Evolutionary conservation across 2,113 vertebrate species (phyloP), one percentile per base, ranked within the genome.

Genomic region (rat (Rattus norvegicus)): DNA sequence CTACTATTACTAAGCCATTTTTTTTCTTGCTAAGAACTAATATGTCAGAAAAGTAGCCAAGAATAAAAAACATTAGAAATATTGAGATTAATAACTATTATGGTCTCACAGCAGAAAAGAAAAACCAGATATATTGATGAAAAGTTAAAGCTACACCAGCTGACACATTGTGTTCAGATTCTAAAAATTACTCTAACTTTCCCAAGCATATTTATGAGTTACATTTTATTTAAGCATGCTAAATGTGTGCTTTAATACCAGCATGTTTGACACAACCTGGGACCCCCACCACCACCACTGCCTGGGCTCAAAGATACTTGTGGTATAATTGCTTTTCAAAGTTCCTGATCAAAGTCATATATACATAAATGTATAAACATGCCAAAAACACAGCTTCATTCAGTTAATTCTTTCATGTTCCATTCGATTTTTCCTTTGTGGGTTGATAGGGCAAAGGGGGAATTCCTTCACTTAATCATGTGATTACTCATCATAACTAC

Each of bases 11-110:
- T 4, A n/a, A 93, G 90, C 93, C 93, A 75, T 97, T 92, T 97
- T 97, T 97, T 93, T 79, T 59, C 63, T 94, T 76, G n/a, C 94
- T 96, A 97, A 97, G 94, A 97, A 97, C 92, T 95, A 97, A 97
- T 97, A 97, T 92, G 85, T 97, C 94, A 97, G 90, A 94, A 95
- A 98, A 97, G 94, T 97, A 96, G 79, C 84, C 94, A 96, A 97
- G 95, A 98, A 97, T 94, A 95, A 96, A 96, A 95, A 96, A 96
- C 77, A 94, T 93, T 94, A 89, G 79, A 85, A 96, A 93, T 96
- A 98, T 70, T 94, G 90, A 97, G 80, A 98, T 97, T 97, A 97
- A 94, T 97, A 97, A 75, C 69, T 96, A 90, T 84, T 97, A 92
- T 16, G 33, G 90, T 77, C 84, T 93, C 70, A 94, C 0, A 95